Evolutionary conservation across 2,888 invertebrate genomes (phyloP), one percentile per base, ranked within the genome.

Genomic region (Hyles lineata): DNA sequence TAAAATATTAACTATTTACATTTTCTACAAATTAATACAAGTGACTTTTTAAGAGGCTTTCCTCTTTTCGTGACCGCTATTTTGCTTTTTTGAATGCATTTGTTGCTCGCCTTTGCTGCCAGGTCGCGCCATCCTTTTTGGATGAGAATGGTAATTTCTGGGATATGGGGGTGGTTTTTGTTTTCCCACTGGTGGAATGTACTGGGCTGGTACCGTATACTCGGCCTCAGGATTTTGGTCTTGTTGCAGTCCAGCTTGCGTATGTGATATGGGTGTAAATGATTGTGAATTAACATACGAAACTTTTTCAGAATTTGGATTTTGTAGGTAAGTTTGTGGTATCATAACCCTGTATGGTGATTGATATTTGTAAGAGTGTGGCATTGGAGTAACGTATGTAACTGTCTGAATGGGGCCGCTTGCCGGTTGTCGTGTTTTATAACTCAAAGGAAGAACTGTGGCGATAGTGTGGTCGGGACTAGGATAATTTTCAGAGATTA

Each of bases 401-500:
- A 94, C 90, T 1, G 87, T 85, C 77, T 94, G 94, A 11, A 91
- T 78, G 29, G 86, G 78, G 2, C 84, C 86, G 23, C 83, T 81
- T 25, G 81, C 83, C 35, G 87, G 87, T 73, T 78, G 75, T 43
- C 79, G 79, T 32, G 83, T 78, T 70, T 89, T 89, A 75, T 92
- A 91, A 72, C 88, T 88, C 19, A 87, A 82, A 3, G 94, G 93
- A 69, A 92, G 84, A 59, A 95, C 95, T 67, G 96, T 92, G 0
- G 96, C 96, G 79, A 94, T 91, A 0, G 96, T 96, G 75, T 96
- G 96, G 69, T 94, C 93, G 75, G 95, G 92, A 77, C 93, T 95
- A 0, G 96, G 96, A 81, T 95, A 96, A 78, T 96, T 96, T 83
- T 96, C 96, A 25, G 94, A 90, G 2, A 95, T 91, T 1, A 92